Evolutionary conservation across 64 coral and sea anemone genomes (phyloP).

Genomic region (Pocillopora damicornis): DNA sequence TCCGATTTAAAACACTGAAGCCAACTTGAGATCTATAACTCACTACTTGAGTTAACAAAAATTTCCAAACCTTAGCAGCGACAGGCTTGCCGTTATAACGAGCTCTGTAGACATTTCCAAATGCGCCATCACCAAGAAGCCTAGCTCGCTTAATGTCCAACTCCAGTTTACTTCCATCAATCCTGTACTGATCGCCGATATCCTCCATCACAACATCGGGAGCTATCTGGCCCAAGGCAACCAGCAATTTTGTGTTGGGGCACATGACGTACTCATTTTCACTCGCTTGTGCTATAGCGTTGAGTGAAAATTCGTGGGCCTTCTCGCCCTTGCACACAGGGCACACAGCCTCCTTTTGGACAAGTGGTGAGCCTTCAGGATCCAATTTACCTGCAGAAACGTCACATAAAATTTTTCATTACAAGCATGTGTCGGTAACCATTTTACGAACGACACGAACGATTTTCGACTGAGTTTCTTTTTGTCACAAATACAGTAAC

Average conservation of each 20-base stretch:
- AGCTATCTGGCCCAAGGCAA: slow-evolving; percentile 59
- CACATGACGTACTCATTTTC: slow-evolving; percentile 70
- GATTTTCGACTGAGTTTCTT: too few relatives aligned
- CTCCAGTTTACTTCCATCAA: slow-evolving; percentile 55
- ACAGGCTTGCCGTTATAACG: slow-evolving; percentile 68
- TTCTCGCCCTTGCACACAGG: slow-evolving; percentile 47
- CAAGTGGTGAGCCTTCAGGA: slow-evolving; percentile 57
- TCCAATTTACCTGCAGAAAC: slow-evolving; percentile 57
- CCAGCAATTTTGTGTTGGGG: slow-evolving; percentile 70
- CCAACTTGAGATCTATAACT: too few relatives aligned
- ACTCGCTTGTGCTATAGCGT: slow-evolving; percentile 51
- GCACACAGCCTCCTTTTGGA: slow-evolving; percentile 60
- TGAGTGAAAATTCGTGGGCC: slow-evolving; percentile 75
- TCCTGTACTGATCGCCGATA: slow-evolving; percentile 47
- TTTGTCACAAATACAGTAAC: too few relatives aligned
- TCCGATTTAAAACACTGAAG: too few relatives aligned
- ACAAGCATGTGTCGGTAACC: too few relatives aligned
- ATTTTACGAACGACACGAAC: too few relatives aligned
- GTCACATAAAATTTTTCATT: neutral
- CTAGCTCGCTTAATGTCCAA: slow-evolving; percentile 35
- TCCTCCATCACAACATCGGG: slow-evolving; percentile 87
- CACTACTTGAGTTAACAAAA: neutral
- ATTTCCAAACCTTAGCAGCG: slow-evolving; percentile 78
- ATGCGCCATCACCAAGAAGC: slow-evolving; percentile 73
- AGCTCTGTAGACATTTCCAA: slow-evolving; percentile 82